Conservation (phyloP, 1,140 invertebrate species). For the Piezodorus guildinii region DNA sequence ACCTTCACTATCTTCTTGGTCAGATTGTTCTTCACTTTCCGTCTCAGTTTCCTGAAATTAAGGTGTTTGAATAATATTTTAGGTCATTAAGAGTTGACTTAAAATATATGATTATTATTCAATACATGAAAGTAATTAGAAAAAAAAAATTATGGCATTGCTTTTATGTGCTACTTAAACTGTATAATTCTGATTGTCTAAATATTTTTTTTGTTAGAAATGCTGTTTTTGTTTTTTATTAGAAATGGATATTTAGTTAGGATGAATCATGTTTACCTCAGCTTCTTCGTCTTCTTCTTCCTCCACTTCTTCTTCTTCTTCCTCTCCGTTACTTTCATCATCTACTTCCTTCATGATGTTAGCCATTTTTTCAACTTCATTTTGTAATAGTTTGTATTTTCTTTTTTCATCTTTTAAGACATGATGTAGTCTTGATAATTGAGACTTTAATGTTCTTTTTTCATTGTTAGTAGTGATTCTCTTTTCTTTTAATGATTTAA, state of each 20-base stretch:
- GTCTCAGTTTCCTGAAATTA: slow-evolving; percentile 38
- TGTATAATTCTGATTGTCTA: no score
- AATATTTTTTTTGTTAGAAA: no score
- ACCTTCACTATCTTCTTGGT: slow-evolving; percentile 42
- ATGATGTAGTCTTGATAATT: slow-evolving; percentile 65
- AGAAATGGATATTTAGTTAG: no score
- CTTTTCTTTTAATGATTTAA: slow-evolving; percentile 66
- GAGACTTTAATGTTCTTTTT: slow-evolving; percentile 58
- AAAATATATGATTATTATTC: neutral
- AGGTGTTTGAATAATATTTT: neutral
- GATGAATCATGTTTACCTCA: slow-evolving; percentile 34
- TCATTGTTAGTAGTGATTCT: slow-evolving; percentile 64
- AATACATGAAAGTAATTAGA: neutral
- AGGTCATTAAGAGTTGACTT: neutral
- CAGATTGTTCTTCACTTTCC: slow-evolving; percentile 35
- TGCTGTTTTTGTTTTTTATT: no score
- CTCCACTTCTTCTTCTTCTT: slow-evolving; percentile 37
- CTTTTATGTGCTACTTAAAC: no score
- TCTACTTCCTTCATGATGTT: slow-evolving; percentile 65
- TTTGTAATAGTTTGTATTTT: slow-evolving; percentile 47
- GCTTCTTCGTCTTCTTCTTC: slow-evolving; percentile 55
- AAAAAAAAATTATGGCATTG: no score
- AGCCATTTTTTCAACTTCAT: slow-evolving; percentile 81
- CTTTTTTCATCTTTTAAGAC: slow-evolving; percentile 45
- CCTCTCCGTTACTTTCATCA: slow-evolving; percentile 49